phyloP scores from a whole-genome alignment of 2,888 invertebrate species.

The Drosophila paramelanica region DNA sequence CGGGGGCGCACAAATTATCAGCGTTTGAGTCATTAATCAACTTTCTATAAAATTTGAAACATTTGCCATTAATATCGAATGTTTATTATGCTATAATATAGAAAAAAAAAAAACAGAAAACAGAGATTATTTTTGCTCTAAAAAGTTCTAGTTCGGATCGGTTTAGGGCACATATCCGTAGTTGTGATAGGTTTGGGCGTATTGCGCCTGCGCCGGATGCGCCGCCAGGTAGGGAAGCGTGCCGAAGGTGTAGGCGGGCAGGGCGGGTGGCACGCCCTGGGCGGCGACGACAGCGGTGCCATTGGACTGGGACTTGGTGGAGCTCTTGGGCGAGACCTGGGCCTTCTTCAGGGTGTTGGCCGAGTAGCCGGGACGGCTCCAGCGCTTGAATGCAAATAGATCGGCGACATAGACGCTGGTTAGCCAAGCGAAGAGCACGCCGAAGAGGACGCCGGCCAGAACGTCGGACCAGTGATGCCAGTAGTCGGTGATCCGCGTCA shows the following conservation, averaged over 20 bases:
- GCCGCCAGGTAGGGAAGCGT: slow-evolving; percentile 77
- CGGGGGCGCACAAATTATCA: slow-evolving; percentile 7
- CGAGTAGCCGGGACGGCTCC: slow-evolving; percentile 54
- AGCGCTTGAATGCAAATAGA: slow-evolving; percentile 70
- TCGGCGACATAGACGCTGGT: slow-evolving; percentile 72
- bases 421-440: slow-evolving; percentile 70
- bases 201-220: slow-evolving; percentile 76
- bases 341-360: slow-evolving; percentile 56
- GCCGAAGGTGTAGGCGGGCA: slow-evolving; percentile 82
- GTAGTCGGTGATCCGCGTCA: slow-evolving; percentile 77
- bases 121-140: slow-evolving; percentile 12
- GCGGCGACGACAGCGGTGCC: slow-evolving; percentile 24
- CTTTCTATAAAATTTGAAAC: slow-evolving; percentile 27
- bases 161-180: slow-evolving; percentile 81
- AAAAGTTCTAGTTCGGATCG: not conserved
- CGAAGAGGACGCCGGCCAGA: slow-evolving; percentile 70
- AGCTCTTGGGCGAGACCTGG: slow-evolving; percentile 66
- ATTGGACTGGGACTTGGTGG: slow-evolving; percentile 58
- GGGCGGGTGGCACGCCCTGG: slow-evolving; percentile 58
- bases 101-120: slow-evolving; percentile 49
- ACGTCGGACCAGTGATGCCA: slow-evolving; percentile 83
- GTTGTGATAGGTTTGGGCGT: slow-evolving; percentile 82
- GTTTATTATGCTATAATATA: slow-evolving; percentile 60
- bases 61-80: slow-evolving; percentile 21
- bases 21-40: slow-evolving; percentile 16